Base-by-base conservation (phyloP, 1,140 invertebrate species). In the Macrosteles quadrilineatus region DNA sequence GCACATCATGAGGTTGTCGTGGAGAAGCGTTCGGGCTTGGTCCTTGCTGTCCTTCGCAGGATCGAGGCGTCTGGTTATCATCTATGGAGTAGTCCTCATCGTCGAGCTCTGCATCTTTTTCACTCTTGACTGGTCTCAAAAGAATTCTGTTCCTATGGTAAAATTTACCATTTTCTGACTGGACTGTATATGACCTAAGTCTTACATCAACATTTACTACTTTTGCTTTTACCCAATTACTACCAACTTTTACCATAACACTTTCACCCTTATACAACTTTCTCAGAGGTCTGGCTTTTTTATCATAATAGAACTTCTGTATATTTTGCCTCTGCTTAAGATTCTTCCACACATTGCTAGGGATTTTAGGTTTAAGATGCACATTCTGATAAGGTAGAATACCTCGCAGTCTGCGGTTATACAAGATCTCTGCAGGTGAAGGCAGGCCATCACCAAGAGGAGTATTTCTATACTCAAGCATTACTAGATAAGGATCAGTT, bases 381-480 rank as follows among this genome's bases (percentile, higher is more conserved):
- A 50, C 47, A 50, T 36, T 36, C 14, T 36, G 32, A 6, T 23
- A 19, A 9, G 47, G 47, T 19, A 50, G 17, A 50, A 50, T 50
- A 50, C 47, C 47, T 11, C 47, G 17, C 6, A 50, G 47, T 50
- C n/a, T 50, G 3, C 47, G 47, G 21, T 23, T 50, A 23, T 9
- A 50, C 47, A 50, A 50, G 6, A 50, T 50, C 21, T 50, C 47
- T 19, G 47, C 47, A n/a, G 47, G 47, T 50, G 47, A 50, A n/a
- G 47, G 47, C 17, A 50, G n/a, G 6, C 21, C 47, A 69, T 63
- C 30, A 9, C 14, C 27, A 31, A 31, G 31, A 4, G 50, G 45
- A 63, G 40, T 36, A 30, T 69, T 72, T 29, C 45, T 36, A 43
- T 68, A 69, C 59, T 72, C 27, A 3, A 69, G 27, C 45, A 72